Evolutionary conservation across 53 echinoderm and acorn worm genomes (phyloP).

Genomic region (Echinometra lucunter): DNA sequence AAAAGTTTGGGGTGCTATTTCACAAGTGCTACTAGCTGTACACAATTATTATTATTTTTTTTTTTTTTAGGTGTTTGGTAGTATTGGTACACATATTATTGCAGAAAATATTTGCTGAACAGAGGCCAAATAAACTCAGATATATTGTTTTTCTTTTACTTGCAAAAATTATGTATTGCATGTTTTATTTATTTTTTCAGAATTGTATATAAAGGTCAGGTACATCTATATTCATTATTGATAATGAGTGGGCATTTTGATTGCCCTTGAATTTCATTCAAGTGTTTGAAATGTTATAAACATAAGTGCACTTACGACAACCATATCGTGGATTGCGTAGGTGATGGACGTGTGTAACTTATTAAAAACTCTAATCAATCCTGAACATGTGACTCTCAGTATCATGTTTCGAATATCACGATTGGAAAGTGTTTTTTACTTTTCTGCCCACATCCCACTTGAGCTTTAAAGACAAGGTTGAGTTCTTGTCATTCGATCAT

Average conservation of each 20-base stretch:
- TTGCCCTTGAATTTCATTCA: background rate
- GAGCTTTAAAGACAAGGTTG: too few relatives aligned
- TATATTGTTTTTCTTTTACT: background rate
- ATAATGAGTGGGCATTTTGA: background rate
- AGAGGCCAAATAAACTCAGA: background rate
- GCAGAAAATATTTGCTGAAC: background rate
- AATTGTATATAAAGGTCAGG: background rate
- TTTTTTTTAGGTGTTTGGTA: too few relatives aligned
- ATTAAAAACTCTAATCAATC: background rate
- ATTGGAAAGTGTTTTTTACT: conserved; percentile 27
- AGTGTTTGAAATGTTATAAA: background rate
- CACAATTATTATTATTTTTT: too few relatives aligned
- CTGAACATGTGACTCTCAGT: background rate
- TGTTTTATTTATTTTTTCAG: background rate
- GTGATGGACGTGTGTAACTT: background rate
- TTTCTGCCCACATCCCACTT: conserved; percentile 49
- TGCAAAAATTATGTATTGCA: background rate
- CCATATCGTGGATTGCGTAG: conserved; percentile 13
- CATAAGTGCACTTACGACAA: background rate
- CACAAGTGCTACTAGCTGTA: too few relatives aligned
- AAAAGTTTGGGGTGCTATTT: too few relatives aligned
- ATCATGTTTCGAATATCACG: conserved; percentile 11
- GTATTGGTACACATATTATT: too few relatives aligned
- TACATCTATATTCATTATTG: background rate
- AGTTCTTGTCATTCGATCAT: too few relatives aligned